Conservation (phyloP, 1,140 invertebrate genomes). For the Eriocheir sinensis region DNA sequence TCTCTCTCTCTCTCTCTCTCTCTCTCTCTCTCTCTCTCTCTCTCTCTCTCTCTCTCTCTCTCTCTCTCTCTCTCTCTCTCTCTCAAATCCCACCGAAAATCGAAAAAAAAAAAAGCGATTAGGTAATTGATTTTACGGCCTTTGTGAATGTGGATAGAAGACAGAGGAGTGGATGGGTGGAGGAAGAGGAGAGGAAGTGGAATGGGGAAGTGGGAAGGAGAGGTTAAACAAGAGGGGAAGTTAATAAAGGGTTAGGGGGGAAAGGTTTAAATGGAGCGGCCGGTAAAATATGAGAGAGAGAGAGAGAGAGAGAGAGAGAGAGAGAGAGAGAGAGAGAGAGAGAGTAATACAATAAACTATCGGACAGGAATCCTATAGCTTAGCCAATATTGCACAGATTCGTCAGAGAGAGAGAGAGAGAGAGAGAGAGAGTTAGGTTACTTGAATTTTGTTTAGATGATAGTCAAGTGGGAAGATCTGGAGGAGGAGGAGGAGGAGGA, state of each 20-base stretch:
- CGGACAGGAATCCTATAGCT: not conserved
- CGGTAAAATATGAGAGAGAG: not conserved
- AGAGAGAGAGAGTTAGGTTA: no score
- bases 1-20: constrained; percentile 50
- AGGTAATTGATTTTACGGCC: no score
- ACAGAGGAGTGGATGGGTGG: not conserved
- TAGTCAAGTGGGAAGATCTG: not conserved
- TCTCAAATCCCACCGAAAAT: no score
- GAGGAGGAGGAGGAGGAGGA: not conserved
- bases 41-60: constrained; percentile 54
- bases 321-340: constrained; percentile 23
- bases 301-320: not conserved
- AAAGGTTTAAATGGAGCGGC: not conserved
- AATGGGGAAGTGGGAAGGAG: not conserved
- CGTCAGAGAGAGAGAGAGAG: not conserved
- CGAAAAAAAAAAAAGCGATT: no score
- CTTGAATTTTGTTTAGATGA: no score
- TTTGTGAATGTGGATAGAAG: no score
- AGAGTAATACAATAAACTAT: not conserved
- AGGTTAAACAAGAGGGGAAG: not conserved
- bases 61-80: constrained; percentile 26
- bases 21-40: constrained; percentile 47
- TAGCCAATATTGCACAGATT: not conserved
- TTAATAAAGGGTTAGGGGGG: not conserved
- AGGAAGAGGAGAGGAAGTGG: not conserved